Conservation (phyloP, 2,113 vertebrate species). For the Hylia prasina region DNA sequence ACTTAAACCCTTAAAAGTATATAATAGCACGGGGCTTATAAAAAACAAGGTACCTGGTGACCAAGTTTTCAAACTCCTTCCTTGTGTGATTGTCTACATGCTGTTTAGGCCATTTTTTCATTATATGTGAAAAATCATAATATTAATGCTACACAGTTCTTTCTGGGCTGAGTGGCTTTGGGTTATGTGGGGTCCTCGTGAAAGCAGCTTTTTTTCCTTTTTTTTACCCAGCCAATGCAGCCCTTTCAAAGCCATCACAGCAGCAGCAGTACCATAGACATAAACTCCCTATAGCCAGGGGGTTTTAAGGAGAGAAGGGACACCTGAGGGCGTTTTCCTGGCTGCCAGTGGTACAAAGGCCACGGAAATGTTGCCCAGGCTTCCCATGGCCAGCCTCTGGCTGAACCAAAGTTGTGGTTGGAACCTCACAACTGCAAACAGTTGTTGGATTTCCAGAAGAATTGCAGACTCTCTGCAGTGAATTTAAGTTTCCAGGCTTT, state of each 20-base stretch:
- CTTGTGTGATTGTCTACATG: neutral
- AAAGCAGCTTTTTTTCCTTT: neutral
- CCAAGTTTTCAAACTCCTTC: neutral
- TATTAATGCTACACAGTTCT: neutral
- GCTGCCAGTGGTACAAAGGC: neutral
- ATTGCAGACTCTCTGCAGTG: neutral
- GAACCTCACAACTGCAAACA: neutral
- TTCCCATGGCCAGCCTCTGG: neutral
- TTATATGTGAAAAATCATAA: neutral
- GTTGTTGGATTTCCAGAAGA: neutral
- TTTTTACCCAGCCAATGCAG: neutral
- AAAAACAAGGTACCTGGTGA: neutral
- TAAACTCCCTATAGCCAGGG: neutral
- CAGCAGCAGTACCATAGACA: fast-evolving
- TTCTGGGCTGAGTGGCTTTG: neutral
- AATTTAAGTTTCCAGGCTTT: neutral
- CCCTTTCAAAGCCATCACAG: neutral
- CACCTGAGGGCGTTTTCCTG: neutral
- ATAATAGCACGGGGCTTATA: neutral
- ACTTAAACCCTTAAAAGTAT: neutral
- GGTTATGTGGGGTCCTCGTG: neutral
- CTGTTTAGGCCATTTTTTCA: neutral
- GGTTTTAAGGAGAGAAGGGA: neutral
- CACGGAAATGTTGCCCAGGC: neutral
- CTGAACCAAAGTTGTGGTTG: fast-evolving